These are phyloP conservation scores for Mungos mungo DNA, from an alignment of 2,113 vertebrate genomes.

Conservation along the genomic window DNA sequence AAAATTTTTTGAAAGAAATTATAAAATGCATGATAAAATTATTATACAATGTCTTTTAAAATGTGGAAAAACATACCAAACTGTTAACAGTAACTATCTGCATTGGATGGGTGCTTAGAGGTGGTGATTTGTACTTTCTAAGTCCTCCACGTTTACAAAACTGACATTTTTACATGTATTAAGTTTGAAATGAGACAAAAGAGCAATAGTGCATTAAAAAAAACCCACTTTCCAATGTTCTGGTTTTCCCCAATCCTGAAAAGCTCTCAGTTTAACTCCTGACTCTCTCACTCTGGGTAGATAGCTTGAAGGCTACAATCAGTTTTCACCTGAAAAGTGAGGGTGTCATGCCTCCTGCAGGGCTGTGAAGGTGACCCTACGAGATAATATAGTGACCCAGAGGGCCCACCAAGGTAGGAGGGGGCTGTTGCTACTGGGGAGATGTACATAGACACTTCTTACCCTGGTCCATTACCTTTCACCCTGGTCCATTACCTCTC, in stretches of 20 bases:
- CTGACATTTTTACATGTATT: slow-evolving; percentile 12
- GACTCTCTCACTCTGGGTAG: neutral
- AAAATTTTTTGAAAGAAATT: neutral
- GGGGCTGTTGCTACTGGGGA: neutral
- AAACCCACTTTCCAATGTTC: neutral
- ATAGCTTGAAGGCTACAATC: neutral
- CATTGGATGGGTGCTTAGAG: neutral
- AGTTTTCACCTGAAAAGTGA: slow-evolving; percentile 28
- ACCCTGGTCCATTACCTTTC: neutral
- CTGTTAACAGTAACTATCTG: neutral
- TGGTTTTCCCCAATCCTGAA: neutral
- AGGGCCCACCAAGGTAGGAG: neutral
- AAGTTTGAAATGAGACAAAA: slow-evolving; percentile 45
- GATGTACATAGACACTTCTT: neutral
- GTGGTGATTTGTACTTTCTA: neutral
- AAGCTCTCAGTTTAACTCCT: slow-evolving; percentile 6
- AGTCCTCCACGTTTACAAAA: slow-evolving; percentile 17
- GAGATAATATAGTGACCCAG: neutral
- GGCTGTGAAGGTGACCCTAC: neutral
- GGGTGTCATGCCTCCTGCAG: neutral
- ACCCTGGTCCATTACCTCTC: neutral
- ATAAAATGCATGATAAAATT: slow-evolving; percentile 4
- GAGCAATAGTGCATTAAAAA: neutral
- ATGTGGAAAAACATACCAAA: neutral
- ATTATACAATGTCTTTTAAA: slow-evolving; percentile 14